A percentile compares a stretch with the other conserved stretches of the same genome.
phyloP scores from a whole-genome alignment of 2,888 invertebrate genomes.

The Quadriops clusia region DNA sequence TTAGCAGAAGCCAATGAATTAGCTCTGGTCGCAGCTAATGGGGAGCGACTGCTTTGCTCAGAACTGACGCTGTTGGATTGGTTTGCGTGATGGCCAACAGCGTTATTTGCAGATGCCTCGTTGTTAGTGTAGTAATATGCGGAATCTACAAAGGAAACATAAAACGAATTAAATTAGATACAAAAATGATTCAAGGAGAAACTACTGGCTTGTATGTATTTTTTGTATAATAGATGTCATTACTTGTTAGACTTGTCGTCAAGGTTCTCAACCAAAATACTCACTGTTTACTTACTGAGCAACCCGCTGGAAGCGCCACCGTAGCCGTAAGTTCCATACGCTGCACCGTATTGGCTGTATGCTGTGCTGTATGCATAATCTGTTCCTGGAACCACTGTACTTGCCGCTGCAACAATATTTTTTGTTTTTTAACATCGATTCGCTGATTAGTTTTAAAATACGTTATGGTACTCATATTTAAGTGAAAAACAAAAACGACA shows the following conservation, averaged over 20 bases:
- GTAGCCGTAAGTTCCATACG: constrained; percentile 54
- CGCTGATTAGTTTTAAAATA: too few relatives aligned
- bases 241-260: too few relatives aligned
- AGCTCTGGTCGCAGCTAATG: constrained; percentile 57
- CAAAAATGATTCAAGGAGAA: too few relatives aligned
- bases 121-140: constrained; percentile 52
- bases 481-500: too few relatives aligned
- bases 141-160: constrained; percentile 39
- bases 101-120: constrained; percentile 28
- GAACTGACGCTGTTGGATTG: constrained; percentile 17
- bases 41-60: constrained; percentile 53
- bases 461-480: too few relatives aligned
- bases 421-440: too few relatives aligned
- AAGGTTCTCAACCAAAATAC: constrained; percentile 35
- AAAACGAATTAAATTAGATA: constrained; percentile 1
- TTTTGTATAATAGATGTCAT: too few relatives aligned
- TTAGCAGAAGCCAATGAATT: constrained; percentile 59
- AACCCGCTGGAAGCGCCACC: constrained; percentile 53
- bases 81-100: constrained; percentile 20
- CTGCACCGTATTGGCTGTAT: constrained; percentile 66
- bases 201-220: too few relatives aligned
- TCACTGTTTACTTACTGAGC: constrained; percentile 59
- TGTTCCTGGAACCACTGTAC: constrained; percentile 47
- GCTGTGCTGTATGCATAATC: constrained; percentile 64
- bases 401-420: constrained; percentile 46